Evolutionary conservation across 2,797 vertebrate genomes (phyloP).

Genomic region (Margarornis squamiger): DNA sequence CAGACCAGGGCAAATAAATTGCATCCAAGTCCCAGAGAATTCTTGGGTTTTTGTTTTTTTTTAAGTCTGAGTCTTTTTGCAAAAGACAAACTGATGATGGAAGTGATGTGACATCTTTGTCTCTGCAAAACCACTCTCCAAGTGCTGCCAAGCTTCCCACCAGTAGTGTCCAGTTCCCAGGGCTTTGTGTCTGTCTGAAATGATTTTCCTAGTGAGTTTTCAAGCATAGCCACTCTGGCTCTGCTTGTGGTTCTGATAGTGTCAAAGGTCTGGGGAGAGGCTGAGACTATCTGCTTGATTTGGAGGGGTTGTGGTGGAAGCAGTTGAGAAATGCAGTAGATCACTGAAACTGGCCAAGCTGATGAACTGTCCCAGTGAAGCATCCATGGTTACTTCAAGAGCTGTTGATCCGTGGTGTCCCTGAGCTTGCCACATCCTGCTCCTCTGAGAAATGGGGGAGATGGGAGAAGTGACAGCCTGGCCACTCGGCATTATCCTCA

Average conservation of each 20-base stretch:
- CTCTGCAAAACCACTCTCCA: neutral
- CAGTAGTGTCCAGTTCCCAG: accelerated
- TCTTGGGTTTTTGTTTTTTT: no score
- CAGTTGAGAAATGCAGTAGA: neutral
- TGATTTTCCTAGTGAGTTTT: neutral
- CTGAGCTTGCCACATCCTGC: neutral
- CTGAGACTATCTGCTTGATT: neutral
- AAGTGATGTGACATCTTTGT: neutral
- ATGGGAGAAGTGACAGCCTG: neutral
- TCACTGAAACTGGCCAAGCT: neutral
- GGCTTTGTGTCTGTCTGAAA: neutral
- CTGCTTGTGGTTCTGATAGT: accelerated
- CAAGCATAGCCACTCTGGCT: neutral
- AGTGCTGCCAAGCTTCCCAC: neutral
- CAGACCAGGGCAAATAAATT: neutral
- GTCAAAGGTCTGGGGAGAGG: neutral
- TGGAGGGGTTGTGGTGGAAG: neutral
- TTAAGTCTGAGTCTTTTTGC: neutral
- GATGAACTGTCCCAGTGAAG: neutral
- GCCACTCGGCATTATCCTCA: neutral
- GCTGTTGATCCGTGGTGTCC: neutral
- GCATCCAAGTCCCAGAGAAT: neutral
- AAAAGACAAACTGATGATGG: neutral
- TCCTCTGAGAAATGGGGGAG: neutral
- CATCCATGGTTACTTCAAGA: neutral